Evolutionary conservation across 2,113 vertebrate species (phyloP), one percentile per base, ranked within the genome.

Genomic region (Phalacrocorax carbo): DNA sequence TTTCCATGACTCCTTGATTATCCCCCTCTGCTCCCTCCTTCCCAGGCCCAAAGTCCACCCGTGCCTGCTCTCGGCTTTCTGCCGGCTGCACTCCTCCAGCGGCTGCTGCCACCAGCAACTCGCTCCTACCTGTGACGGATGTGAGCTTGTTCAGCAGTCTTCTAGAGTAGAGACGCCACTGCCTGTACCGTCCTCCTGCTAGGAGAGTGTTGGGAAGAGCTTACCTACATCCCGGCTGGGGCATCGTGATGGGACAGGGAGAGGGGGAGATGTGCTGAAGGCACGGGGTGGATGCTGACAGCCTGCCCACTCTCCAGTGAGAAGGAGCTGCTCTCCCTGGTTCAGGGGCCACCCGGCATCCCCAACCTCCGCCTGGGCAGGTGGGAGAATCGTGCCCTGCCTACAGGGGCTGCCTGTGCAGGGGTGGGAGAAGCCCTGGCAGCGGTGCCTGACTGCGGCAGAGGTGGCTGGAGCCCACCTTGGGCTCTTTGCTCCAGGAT

Each of bases 21-120:
- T 40, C 19, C 29, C 46, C n/a, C 13, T 0, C n/a, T 27, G 32
- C 34, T 58, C 22, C 30, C 13, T 60, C 54, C 38, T 29, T 21
- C 70, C 22, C 18, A 11, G 15, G 18, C 3, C 7, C 10, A 8
- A 12, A n/a, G 40, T 44, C 10, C 0, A 3, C 1, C 25, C 3
- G 11, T 1, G 20, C 16, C 38, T 11, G 76, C 5, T 27, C 9
- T 34, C 3, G 40, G 40, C 26, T 84, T 26, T 12, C 44, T 5
- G 0, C 20, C 5, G 6, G 46, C 3, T 1, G 49, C 15, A 0
- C 1, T 9, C 10, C 58, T 36, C 18, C 9, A 7, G 40, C 3
- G 2, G 9, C n/a, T 0, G 0, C 54, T 80, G 51, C 29, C 0
- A 0, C 5, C 0, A 1, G 38, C 32, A 4, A 11, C n/a, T 54